Percentiles rank a stretch among this genome's conserved stretches.
Conservation (phyloP, 2,113 vertebrate species). For the Globicephala melas region DNA sequence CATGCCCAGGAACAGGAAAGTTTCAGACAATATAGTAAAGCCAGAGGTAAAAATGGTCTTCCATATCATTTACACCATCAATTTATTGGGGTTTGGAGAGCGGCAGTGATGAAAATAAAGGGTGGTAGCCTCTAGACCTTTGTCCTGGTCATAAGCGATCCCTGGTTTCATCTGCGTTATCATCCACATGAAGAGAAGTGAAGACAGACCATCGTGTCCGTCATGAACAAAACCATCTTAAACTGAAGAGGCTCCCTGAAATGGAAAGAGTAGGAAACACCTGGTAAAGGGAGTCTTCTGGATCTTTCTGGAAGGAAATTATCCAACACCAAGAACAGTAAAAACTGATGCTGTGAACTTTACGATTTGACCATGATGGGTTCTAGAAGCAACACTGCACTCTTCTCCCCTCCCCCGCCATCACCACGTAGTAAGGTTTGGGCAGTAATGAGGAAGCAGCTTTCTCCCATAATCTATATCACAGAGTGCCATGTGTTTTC, state of each 20-base stretch:
- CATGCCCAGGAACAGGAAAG: neutral
- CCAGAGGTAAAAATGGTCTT: neutral
- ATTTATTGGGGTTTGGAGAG: neutral
- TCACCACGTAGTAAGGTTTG: neutral
- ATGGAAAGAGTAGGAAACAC: neutral
- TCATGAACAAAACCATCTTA: neutral
- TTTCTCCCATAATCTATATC: slow-evolving; percentile 4
- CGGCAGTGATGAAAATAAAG: neutral
- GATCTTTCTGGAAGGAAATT: neutral
- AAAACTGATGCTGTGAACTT: neutral
- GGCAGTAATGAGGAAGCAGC: neutral
- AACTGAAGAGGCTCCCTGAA: neutral
- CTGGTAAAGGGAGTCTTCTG: neutral
- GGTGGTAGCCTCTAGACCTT: neutral
- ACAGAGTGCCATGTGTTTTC: slow-evolving; percentile 55
- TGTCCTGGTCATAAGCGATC: neutral
- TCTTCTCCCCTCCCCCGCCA: neutral
- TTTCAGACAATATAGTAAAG: neutral
- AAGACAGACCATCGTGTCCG: neutral
- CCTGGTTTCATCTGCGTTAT: neutral
- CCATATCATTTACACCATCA: neutral
- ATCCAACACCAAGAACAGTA: neutral
- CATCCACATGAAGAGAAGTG: neutral
- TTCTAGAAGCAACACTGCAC: neutral
- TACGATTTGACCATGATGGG: neutral